A percentile compares a stretch with the other conserved stretches of the same genome.
phyloP scores from a whole-genome alignment of 2,888 invertebrate species.

The Rotaria sp. region DNA sequence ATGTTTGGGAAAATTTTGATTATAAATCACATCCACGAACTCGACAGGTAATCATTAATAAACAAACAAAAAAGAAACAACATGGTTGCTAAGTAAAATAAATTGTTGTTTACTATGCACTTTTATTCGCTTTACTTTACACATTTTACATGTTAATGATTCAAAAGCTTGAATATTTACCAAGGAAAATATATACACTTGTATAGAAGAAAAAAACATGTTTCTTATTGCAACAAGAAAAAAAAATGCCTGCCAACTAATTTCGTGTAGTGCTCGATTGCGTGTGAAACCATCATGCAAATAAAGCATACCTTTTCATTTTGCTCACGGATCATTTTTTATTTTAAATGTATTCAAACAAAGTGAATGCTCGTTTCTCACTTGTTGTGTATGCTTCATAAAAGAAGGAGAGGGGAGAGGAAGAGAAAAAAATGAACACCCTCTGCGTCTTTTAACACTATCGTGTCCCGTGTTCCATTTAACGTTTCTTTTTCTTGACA shows the following conservation, averaged over 20 bases:
- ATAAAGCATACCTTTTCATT: not conserved
- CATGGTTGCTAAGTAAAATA: not conserved
- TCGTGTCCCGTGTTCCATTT: no score
- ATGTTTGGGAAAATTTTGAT: not conserved
- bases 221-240: not conserved
- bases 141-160: no score
- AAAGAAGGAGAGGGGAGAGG: not conserved
- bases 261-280: not conserved
- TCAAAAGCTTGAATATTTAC: not conserved
- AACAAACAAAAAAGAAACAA: no score
- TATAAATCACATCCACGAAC: not conserved
- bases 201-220: not conserved
- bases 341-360: not conserved
- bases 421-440: not conserved
- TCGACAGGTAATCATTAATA: not conserved
- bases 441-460: not conserved
- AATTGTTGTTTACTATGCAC: not conserved
- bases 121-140: not conserved
- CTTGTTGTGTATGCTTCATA: not conserved
- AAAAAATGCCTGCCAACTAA: not conserved
- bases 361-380: not conserved
- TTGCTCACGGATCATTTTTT: not conserved
- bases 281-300: not conserved
- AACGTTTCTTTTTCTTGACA: not conserved
- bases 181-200: no score